Base-by-base conservation (phyloP, 2,888 invertebrate genomes). In the Choristoneura rosaceana region DNA sequence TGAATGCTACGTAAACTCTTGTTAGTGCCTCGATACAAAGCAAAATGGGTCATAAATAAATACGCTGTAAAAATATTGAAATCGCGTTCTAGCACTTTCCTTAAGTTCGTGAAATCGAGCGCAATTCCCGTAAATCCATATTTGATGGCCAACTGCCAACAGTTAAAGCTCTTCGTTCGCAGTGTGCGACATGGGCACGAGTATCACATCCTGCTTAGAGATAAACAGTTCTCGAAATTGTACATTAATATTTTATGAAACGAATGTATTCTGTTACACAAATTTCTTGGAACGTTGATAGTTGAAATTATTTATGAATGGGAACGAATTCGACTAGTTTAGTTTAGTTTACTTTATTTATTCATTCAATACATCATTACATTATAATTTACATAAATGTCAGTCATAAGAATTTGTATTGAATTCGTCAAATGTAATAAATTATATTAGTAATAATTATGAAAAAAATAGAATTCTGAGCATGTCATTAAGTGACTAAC, bases 61-160 rank as follows among this genome's bases (percentile, higher is more conserved):
- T 25, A 25, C 25, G 25, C 2, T 2, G 25, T 25, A 25, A 25
- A 25, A 25, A 25, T 25, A 25, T 25, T 25, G 0, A 25, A 25
- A 25, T 25, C 25, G 25, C 25, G 25, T 25, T 25, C 25, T 12
- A 4, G 15, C 17, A 52, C 15, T 52, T 52, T 7, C 52, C 8
- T 17, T 17, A 52, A 17, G n/a, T 52, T 52, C 8, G 3, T 52
- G 9, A 52, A 52, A 52, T 52, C 38, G 34, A 59, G 10, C 59
- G n/a, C 38, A 12, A 3, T 59, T 59, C n/a, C n/a, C 17, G 38
- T n/a, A 38, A 59, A 34, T 34, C 34, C 33, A 58, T 33, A 58
- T 58, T 58, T 38, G 10, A 38, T 59, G 59, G 59, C 59, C n/a
- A 5, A 38, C n/a, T 38, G 59, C 59, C 59, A 59, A 25, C 14